Evolutionary conservation across 2,888 invertebrate species (phyloP).

Genomic region (Charanyca ferruginea): DNA sequence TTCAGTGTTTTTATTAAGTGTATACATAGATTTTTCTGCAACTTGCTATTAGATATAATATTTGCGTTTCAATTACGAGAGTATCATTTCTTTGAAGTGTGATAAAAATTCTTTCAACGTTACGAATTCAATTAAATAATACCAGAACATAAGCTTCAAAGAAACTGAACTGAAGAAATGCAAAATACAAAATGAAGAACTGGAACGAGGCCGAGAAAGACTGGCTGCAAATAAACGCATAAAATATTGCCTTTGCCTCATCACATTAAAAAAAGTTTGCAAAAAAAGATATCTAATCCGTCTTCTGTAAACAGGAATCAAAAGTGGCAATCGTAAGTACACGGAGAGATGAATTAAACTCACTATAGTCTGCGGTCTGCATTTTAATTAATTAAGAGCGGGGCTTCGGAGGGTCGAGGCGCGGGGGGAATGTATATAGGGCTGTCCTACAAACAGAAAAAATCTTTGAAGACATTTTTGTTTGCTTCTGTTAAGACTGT

Average conservation of each 20-base stretch:
- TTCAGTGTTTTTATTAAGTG: no score
- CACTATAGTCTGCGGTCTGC: conserved; percentile 84
- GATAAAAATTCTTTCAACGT: conserved; percentile 9
- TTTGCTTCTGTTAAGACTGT: background rate
- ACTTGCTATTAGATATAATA: no score
- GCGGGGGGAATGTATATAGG: conserved; percentile 45
- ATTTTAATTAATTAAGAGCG: conserved; percentile 89
- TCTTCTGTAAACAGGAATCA: conserved; percentile 71
- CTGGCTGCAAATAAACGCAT: conserved; percentile 43
- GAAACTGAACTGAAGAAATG: conserved; percentile 47
- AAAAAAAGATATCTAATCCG: conserved; percentile 50
- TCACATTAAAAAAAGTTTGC: conserved; percentile 33
- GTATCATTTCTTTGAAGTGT: background rate
- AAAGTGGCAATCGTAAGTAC: conserved; percentile 79
- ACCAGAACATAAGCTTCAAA: conserved; percentile 41
- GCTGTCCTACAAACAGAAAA: conserved; percentile 29
- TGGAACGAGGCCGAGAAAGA: conserved; percentile 39
- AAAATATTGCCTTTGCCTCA: conserved; percentile 45
- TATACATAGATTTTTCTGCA: no score
- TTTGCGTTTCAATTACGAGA: background rate
- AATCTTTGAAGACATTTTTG: conserved; percentile 2
- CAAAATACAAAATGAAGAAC: conserved; percentile 51
- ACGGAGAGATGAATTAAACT: conserved; percentile 75
- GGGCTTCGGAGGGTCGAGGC: conserved; percentile 59
- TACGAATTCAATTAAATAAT: conserved; percentile 57